These are phyloP conservation scores for Phoenicopterus ruber DNA, from an alignment of 2,113 vertebrate species.

Conservation along the genomic window DNA sequence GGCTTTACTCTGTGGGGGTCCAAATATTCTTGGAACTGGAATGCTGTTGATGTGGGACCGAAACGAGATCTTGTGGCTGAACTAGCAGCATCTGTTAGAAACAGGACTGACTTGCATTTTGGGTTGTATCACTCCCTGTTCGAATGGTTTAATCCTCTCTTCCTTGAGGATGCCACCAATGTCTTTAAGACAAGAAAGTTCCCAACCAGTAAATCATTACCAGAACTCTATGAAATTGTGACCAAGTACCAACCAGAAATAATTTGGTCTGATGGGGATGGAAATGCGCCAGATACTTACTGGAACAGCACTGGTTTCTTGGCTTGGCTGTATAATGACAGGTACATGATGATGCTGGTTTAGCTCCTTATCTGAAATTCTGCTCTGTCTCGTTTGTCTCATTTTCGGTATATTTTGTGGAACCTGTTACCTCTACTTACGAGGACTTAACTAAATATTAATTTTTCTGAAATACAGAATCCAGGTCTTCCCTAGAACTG, in stretches of 20 bases:
- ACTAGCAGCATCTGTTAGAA: conserved; percentile 78
- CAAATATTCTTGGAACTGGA: conserved; percentile 94
- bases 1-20: conserved; percentile 97
- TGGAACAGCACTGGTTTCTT: conserved; percentile 97
- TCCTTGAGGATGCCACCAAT: conserved; percentile 75
- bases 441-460: background rate
- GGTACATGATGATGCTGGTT: conserved; percentile 67
- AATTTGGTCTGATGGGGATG: conserved; percentile 93
- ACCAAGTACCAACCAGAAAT: conserved; percentile 86
- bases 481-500: background rate
- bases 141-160: conserved; percentile 96
- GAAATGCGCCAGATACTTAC: conserved; percentile 84
- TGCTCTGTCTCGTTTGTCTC: background rate
- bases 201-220: conserved; percentile 82
- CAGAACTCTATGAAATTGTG: conserved; percentile 90
- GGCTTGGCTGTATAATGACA: conserved; percentile 96
- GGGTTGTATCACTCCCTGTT: conserved; percentile 96
- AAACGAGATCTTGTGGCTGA: conserved; percentile 86
- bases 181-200: conserved; percentile 80
- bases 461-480: background rate
- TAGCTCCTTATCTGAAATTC: background rate
- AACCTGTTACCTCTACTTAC: background rate
- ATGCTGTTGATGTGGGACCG: conserved; percentile 86
- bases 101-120: conserved; percentile 77
- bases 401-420: background rate